These are phyloP conservation scores for Pygoscelis antarcticus DNA, from an alignment of 2,113 vertebrate genomes.

Conservation along the genomic window DNA sequence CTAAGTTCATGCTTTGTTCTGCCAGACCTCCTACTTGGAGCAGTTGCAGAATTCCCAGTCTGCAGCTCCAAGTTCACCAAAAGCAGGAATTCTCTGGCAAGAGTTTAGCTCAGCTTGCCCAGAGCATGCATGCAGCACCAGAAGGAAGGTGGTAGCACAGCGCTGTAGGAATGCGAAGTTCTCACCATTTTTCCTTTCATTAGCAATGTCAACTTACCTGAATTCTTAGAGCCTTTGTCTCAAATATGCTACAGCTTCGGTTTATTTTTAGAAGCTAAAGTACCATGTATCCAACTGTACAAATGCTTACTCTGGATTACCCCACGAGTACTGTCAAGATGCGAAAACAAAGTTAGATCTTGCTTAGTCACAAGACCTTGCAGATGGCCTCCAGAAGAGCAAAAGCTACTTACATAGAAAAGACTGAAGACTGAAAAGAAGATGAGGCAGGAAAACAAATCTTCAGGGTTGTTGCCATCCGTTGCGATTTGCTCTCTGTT, in stretches of 20 bases:
- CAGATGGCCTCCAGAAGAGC: slow-evolving; percentile 6
- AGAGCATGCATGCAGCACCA: fast-evolving
- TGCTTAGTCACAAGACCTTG: not conserved
- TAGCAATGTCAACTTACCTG: not conserved
- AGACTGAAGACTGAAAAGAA: not conserved
- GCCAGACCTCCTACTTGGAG: not conserved
- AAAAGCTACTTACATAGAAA: not conserved
- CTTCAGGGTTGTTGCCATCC: not conserved
- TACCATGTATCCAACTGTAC: not conserved
- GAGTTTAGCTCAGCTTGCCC: not conserved
- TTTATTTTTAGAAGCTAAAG: not conserved
- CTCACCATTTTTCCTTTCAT: not conserved
- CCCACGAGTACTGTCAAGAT: not conserved
- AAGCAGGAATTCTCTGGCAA: not conserved
- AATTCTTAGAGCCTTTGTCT: not conserved
- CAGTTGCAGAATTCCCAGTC: not conserved
- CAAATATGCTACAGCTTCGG: not conserved
- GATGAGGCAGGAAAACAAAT: not conserved
- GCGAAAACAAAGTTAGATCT: not conserved
- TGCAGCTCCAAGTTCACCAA: not conserved
- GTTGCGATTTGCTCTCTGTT: not conserved
- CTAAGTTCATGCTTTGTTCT: not conserved
- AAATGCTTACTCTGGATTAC: not conserved
- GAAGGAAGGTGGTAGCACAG: not conserved
- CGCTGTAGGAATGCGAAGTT: not conserved